Percentiles rank a stretch among this genome's conserved stretches.
Conservation (phyloP, 2,113 vertebrate species). For the Misgurnus anguillicaudatus region DNA sequence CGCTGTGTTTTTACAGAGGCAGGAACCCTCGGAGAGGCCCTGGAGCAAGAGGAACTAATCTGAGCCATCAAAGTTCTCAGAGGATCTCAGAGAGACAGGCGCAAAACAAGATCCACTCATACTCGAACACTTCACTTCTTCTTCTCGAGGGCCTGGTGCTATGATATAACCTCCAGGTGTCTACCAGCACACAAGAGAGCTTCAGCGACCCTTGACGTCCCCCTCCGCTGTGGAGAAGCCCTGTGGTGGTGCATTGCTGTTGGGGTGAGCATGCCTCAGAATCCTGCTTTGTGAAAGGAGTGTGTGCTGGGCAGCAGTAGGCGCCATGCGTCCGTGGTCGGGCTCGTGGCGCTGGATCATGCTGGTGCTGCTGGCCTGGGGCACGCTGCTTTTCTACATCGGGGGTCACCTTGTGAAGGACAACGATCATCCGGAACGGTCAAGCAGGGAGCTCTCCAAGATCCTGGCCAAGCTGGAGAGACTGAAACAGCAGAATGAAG, state of each 20-base stretch:
- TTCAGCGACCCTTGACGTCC: neutral
- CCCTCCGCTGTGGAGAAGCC: neutral
- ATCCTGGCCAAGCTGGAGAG: slow-evolving; percentile 89
- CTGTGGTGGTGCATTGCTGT: neutral
- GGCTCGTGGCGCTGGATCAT: slow-evolving; percentile 93
- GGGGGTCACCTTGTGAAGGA: slow-evolving; percentile 87
- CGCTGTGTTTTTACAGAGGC: slow-evolving; percentile 36
- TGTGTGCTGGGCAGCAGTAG: slow-evolving; percentile 31
- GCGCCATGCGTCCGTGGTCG: slow-evolving; percentile 86
- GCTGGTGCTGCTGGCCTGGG: slow-evolving; percentile 91
- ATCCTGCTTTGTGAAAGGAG: slow-evolving; percentile 31
- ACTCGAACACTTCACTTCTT: neutral
- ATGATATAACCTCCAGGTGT: slow-evolving; percentile 36
- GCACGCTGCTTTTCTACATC: slow-evolving; percentile 87
- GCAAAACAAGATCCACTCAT: neutral
- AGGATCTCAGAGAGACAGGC: neutral
- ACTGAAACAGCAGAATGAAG: slow-evolving; percentile 90
- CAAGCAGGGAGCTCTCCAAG: slow-evolving; percentile 87
- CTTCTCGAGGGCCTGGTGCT: neutral
- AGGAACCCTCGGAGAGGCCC: neutral
- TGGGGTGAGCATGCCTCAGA: slow-evolving; percentile 35
- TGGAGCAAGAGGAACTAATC: slow-evolving; percentile 6
- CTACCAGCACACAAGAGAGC: slow-evolving; percentile 2
- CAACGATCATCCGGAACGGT: slow-evolving; percentile 85
- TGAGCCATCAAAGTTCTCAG: slow-evolving; percentile 2